A percentile compares a stretch with the other conserved stretches of the same genome.
Conservation (phyloP, 1,140 invertebrate genomes). For the Chironomus striatipennis region DNA sequence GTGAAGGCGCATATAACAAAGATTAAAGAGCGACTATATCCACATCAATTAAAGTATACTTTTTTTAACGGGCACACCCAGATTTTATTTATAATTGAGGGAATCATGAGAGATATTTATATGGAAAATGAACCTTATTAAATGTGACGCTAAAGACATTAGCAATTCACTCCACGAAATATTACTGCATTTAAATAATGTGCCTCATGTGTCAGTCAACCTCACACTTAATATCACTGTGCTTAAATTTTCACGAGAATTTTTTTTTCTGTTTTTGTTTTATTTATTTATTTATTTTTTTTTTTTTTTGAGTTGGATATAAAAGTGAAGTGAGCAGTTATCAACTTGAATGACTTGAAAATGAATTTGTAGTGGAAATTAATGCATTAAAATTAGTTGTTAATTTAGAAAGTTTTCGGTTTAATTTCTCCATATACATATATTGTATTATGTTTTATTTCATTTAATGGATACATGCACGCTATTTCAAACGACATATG, state of each 20-base stretch:
- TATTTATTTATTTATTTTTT: no score
- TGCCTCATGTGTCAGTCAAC: slow-evolving; percentile 11
- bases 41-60: not conserved
- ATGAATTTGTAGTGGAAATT: not conserved
- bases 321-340: no score
- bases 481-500: not conserved
- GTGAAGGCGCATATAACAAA: no score
- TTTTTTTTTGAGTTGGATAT: no score
- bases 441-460: not conserved
- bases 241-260: not conserved
- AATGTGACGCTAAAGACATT: slow-evolving; percentile 7
- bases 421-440: not conserved
- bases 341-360: no score
- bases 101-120: not conserved
- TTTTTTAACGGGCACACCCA: not conserved
- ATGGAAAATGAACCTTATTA: slow-evolving; percentile 9
- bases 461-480: slow-evolving; percentile 17
- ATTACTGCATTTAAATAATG: slow-evolving; percentile 14
- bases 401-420: slow-evolving; percentile 21
- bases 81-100: slow-evolving; percentile 9
- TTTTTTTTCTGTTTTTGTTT: no score
- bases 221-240: slow-evolving; percentile 12
- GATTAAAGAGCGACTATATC: not conserved
- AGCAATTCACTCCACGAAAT: slow-evolving; percentile 12
- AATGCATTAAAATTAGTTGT: slow-evolving; percentile 18